Base-by-base conservation (phyloP, 2,888 invertebrate species). In the Athrips mouffetella region DNA sequence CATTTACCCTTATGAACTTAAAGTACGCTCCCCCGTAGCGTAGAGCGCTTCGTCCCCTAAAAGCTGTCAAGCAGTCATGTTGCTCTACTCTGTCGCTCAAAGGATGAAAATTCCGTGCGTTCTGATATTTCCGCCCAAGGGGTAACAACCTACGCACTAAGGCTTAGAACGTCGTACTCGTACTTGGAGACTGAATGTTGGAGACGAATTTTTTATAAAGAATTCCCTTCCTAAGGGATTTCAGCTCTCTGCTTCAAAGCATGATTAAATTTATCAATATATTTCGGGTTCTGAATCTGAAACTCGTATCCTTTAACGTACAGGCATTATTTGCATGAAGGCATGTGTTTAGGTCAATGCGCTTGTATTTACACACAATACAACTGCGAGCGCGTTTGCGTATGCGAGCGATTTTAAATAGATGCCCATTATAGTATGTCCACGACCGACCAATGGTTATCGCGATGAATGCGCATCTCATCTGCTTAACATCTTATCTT, bases 301-400 rank as follows among this genome's bases (percentile, higher is more conserved):
- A 53, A 55, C 60, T 27, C 50, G 48, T 50, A 46, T 52, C 54
- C 59, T 55, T 59, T 57, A 55, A 57, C 52, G 48, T 55, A 48
- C 52, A 54, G 50, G 56, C 50, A 64, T 52, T 62, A 67, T 73
- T 74, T 70, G 16, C 33, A 45, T 45, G 35, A 23, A 45, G 44
- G 45, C 73, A 73, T 72, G 61, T 66, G 73, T 74, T 73, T 67
- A 65, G 73, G 70, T 73, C 72, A 72, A 73, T 65, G 73, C 70
- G 76, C 71, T 68, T 62, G 62, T 70, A 81, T 80, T 82, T 77
- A 75, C 80, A 83, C 73, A 83, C 79, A 80, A 82, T 78, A 70
- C 69, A 59, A 59, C 59, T 60, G 65, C 63, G 63, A 62, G 65
- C 71, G 67, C 70, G 71, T 70, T 74, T 74, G 73, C 70, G 71